Percentiles rank a stretch among this genome's conserved stretches.
These are phyloP conservation scores for Muntiacus reevesi DNA, from an alignment of 2,113 vertebrate species.

Conservation along the genomic window DNA sequence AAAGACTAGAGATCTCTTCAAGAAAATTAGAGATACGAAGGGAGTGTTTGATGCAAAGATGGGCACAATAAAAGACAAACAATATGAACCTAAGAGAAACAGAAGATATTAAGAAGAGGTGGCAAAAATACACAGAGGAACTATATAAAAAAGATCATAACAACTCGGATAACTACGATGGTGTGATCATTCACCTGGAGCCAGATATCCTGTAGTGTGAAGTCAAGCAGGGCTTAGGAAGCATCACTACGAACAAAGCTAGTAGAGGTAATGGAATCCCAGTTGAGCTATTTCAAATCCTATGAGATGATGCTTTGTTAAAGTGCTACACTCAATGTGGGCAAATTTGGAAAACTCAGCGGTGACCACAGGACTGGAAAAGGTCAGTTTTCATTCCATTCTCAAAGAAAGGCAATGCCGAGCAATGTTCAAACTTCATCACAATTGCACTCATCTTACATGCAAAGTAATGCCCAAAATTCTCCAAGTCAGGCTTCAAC, in stretches of 20 bases:
- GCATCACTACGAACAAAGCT: not conserved
- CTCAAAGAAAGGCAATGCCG: not conserved
- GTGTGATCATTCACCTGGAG: not conserved
- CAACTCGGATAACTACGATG: accelerated
- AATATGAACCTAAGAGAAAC: not conserved
- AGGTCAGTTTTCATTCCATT: not conserved
- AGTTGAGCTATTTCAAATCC: not conserved
- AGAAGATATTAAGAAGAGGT: not conserved
- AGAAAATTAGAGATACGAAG: not conserved
- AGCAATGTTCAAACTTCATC: not conserved
- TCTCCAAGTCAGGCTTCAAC: not conserved
- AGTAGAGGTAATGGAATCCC: not conserved
- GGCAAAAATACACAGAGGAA: not conserved
- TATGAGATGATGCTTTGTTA: not conserved
- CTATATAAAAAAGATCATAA: not conserved
- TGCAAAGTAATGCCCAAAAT: not conserved
- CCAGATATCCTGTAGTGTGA: not conserved
- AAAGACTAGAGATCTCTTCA: not conserved
- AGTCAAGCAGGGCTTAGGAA: not conserved
- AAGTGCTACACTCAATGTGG: not conserved
- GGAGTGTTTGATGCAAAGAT: not conserved
- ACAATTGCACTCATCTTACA: not conserved
- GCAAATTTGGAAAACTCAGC: not conserved
- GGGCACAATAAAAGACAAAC: not conserved
- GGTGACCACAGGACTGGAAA: not conserved